Base-by-base conservation (phyloP, 2,113 vertebrate genomes). In the Entelurus aequoreus region DNA sequence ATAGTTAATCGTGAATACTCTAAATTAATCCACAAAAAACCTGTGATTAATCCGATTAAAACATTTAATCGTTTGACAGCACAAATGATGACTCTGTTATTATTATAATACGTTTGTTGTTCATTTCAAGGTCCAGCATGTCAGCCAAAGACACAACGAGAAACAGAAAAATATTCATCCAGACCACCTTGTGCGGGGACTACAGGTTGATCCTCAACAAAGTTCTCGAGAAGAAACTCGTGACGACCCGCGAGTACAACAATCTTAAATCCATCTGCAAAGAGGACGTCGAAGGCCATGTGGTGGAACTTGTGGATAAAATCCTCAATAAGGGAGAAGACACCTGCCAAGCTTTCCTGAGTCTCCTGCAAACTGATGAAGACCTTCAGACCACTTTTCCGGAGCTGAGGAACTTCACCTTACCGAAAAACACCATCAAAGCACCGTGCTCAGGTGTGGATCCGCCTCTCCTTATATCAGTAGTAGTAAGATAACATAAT, bases 321-420 rank as follows among this genome's bases (percentile, higher is more conserved):
- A 48, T 89, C 8, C 56, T 82, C 60, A 47, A 59, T 58, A 89
- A 88, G 74, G 84, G 81, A 65, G 82, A 88, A 4, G 10, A 62
- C 0, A 19, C 0, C 16, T 85, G 86, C 60, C 2, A 9, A 6
- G 8, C 4, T 10, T 89, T 90, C 68, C 48, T 87, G 60, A 0
- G 60, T 14, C 73, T 90, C 11, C 74, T 90, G 57, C 61, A 81
- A 42, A 71, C 69, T 0, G 67, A 82, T 5, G 13, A 60, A 0
- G 65, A 63, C 0, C 11, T 87, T 36, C 59, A 48, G 11, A 0
- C 6, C 0, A 82, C 70, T 3, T 86, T 48, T 36, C 84, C 81
- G 8, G 0, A 0, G 0, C 63, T 89, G 48, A 53, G 0, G 0
- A 0, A 8, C 3, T 6, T 12, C 5, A 0, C 2, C 3, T 3